Percentiles rank a stretch among this genome's conserved stretches.
Conservation (phyloP, 2,797 vertebrate genomes). For the Amphiprion clarkii region DNA sequence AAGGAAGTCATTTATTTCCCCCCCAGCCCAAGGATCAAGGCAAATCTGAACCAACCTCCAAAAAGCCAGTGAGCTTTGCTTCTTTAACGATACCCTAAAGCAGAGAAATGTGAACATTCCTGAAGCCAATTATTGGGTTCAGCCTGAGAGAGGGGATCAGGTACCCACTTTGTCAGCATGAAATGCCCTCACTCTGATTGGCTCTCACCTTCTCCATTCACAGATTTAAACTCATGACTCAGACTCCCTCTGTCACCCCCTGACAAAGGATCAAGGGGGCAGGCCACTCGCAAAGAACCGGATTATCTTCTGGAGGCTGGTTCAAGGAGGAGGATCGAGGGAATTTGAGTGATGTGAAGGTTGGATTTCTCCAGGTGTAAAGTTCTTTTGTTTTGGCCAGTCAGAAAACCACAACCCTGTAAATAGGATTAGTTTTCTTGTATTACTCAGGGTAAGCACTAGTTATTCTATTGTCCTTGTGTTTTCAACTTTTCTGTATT, state of each 20-base stretch:
- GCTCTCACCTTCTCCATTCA: slow-evolving; percentile 62
- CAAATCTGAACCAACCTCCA: slow-evolving; percentile 54
- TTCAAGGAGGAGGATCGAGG: slow-evolving; percentile 58
- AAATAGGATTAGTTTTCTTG: slow-evolving; percentile 38
- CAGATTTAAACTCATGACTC: slow-evolving; percentile 70
- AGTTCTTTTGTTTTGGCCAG: slow-evolving; percentile 41
- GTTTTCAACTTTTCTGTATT: slow-evolving; percentile 14
- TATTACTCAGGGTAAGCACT: neutral
- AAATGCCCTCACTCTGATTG: slow-evolving; percentile 69
- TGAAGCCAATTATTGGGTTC: slow-evolving; percentile 73
- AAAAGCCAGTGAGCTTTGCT: slow-evolving; percentile 41
- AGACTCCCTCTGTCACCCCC: slow-evolving; percentile 69
- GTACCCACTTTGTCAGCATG: slow-evolving; percentile 70
- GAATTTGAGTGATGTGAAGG: slow-evolving; percentile 57
- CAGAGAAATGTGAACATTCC: slow-evolving; percentile 72
- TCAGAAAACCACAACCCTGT: slow-evolving; percentile 26
- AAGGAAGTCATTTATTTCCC: slow-evolving; percentile 72
- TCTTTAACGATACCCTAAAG: slow-evolving; percentile 61
- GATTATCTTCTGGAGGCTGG: slow-evolving; percentile 74
- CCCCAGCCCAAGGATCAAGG: slow-evolving; percentile 60
- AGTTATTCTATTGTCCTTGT: neutral
- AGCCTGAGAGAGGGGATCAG: slow-evolving; percentile 78
- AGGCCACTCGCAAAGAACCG: slow-evolving; percentile 61
- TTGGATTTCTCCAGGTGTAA: slow-evolving; percentile 65
- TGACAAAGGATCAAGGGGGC: slow-evolving; percentile 79